Conservation (phyloP, 2,797 vertebrate genomes). For the Mus caroli region DNA sequence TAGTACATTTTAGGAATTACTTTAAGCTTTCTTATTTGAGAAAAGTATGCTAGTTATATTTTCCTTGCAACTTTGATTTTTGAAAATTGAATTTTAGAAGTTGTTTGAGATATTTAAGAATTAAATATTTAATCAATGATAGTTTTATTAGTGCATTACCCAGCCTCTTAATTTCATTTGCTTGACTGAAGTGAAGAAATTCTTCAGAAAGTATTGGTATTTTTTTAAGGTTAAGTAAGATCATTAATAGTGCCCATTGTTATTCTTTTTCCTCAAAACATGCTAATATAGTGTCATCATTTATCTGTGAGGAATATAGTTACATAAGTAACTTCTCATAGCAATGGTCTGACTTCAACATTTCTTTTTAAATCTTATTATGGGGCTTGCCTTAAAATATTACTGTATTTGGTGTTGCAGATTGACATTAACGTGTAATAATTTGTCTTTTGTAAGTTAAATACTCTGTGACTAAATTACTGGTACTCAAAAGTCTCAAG, state of each 20-base stretch:
- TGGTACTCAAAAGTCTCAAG: neutral
- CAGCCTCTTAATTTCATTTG: constrained; percentile 28
- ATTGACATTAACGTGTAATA: neutral
- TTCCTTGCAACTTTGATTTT: constrained; percentile 8
- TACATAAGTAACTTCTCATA: constrained; percentile 12
- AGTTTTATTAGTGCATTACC: neutral
- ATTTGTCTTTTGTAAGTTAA: neutral
- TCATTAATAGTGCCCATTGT: constrained; percentile 14
- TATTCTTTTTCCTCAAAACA: neutral
- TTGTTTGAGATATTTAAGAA: neutral
- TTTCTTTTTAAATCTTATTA: constrained; percentile 47
- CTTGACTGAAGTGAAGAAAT: constrained; percentile 36
- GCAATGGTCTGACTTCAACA: constrained; percentile 8
- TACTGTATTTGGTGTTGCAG: neutral
- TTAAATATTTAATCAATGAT: neutral
- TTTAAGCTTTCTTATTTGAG: constrained; percentile 35
- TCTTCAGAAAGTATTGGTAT: constrained; percentile 43
- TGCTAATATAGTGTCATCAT: neutral
- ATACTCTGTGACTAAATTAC: neutral
- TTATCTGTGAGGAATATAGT: constrained; percentile 41
- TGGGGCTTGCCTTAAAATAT: neutral
- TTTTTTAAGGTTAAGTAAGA: constrained; percentile 57
- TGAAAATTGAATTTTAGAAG: constrained; percentile 65
- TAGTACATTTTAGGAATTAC: constrained; percentile 40
- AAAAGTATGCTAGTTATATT: neutral